phyloP scores from a whole-genome alignment of 2,888 invertebrate species.

The Chrysomela aeneicollis region DNA sequence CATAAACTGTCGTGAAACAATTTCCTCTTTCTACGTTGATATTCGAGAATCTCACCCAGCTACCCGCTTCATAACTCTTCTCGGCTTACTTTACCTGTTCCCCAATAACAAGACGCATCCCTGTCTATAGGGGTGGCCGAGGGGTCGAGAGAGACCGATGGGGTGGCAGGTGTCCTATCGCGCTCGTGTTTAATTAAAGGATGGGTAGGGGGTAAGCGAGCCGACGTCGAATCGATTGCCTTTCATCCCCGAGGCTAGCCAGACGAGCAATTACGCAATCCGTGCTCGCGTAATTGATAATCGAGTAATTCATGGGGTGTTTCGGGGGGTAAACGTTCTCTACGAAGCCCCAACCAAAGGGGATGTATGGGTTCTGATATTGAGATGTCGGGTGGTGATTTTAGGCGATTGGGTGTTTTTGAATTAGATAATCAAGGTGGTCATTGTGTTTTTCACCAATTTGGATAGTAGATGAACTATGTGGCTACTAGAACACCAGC shows the following conservation, averaged over 20 bases:
- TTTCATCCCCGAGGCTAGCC: constrained; percentile 60
- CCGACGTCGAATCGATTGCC: constrained; percentile 57
- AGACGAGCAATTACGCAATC: constrained; percentile 69
- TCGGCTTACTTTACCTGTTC: neutral
- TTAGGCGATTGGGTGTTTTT: too few relatives aligned
- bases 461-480: too few relatives aligned
- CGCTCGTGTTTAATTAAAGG: constrained; percentile 54
- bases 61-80: neutral
- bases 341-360: neutral
- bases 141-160: constrained; percentile 21
- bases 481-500: too few relatives aligned
- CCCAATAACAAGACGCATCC: neutral
- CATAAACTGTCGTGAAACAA: too few relatives aligned
- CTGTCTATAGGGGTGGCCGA: neutral
- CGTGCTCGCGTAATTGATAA: constrained; percentile 68
- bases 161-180: constrained; percentile 42
- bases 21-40: too few relatives aligned
- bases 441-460: too few relatives aligned
- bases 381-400: too few relatives aligned
- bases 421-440: too few relatives aligned
- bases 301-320: constrained; percentile 58
- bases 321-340: neutral
- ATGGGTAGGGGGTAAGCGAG: constrained; percentile 52
- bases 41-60: too few relatives aligned
- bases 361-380: too few relatives aligned